Percentiles rank a stretch among this genome's conserved stretches.
These are phyloP conservation scores for Dyspetes luteomarginatus DNA, from an alignment of 2,888 invertebrate genomes.

Conservation along the genomic window DNA sequence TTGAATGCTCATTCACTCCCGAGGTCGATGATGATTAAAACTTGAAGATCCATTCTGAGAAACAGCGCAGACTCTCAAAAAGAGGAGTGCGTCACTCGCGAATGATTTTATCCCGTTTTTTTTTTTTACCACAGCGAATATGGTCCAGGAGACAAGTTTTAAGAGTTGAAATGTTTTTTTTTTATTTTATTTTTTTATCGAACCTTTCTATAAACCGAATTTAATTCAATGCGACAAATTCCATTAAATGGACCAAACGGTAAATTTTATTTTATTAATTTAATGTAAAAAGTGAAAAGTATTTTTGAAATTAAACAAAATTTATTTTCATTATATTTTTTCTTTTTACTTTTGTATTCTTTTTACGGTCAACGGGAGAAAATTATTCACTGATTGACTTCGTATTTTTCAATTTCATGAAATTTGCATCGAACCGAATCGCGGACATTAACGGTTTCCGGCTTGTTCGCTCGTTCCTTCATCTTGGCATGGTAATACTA, in stretches of 20 bases:
- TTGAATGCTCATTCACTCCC: slow-evolving; percentile 20
- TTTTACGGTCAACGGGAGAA: not conserved
- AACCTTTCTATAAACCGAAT: too few relatives aligned
- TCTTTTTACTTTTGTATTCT: too few relatives aligned
- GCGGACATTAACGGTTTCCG: slow-evolving; percentile 40
- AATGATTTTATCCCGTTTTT: not conserved
- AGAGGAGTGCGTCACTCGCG: not conserved
- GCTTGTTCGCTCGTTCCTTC: not conserved
- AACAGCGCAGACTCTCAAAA: not conserved
- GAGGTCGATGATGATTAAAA: slow-evolving; percentile 16
- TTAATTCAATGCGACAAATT: too few relatives aligned
- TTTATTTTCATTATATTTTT: too few relatives aligned
- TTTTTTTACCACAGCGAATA: not conserved
- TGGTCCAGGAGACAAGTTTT: too few relatives aligned
- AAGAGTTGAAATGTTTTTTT: too few relatives aligned
- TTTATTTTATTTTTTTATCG: too few relatives aligned
- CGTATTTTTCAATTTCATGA: not conserved
- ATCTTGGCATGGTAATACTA: not conserved
- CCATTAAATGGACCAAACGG: too few relatives aligned
- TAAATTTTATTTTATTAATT: too few relatives aligned
- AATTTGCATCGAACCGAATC: slow-evolving; percentile 16
- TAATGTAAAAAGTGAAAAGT: too few relatives aligned
- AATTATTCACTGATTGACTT: not conserved
- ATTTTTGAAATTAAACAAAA: too few relatives aligned
- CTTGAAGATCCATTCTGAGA: slow-evolving; percentile 12